Evolutionary conservation across 2,797 vertebrate species (phyloP).

Genomic region (Hoplostethus atlanticus): DNA sequence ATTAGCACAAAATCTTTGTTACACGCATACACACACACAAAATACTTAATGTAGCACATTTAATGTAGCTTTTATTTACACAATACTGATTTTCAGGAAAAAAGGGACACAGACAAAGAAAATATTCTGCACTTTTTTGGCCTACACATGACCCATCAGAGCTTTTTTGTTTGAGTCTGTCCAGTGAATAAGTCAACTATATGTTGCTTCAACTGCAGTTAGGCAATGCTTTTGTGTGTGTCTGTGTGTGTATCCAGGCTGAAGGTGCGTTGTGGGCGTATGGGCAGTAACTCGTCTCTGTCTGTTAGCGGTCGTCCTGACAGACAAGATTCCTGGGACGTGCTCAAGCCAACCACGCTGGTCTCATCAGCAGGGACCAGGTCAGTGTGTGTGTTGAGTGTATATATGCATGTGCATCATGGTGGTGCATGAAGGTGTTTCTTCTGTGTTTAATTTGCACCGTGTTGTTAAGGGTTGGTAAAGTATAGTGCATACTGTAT

Average conservation of each 20-base stretch:
- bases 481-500: background rate
- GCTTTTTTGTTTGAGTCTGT: background rate
- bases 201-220: background rate
- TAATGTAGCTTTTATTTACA: background rate
- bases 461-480: background rate
- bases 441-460: background rate
- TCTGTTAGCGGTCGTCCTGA: constrained; percentile 70
- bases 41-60: background rate
- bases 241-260: constrained; percentile 61
- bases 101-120: background rate
- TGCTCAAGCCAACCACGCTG: constrained; percentile 63
- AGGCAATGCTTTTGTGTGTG: background rate
- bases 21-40: background rate
- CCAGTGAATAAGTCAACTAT: background rate
- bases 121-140: background rate
- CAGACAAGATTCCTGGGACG: constrained; percentile 76
- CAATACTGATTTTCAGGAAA: background rate
- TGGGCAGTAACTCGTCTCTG: constrained; percentile 81
- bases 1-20: background rate
- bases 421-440: background rate
- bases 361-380: constrained; percentile 65
- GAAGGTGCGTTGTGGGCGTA: constrained; percentile 61
- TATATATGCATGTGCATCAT: no score
- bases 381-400: constrained; percentile 54
- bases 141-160: background rate